phyloP scores from a whole-genome alignment of 1,140 invertebrate species.

The Temnothorax longispinosus region DNA sequence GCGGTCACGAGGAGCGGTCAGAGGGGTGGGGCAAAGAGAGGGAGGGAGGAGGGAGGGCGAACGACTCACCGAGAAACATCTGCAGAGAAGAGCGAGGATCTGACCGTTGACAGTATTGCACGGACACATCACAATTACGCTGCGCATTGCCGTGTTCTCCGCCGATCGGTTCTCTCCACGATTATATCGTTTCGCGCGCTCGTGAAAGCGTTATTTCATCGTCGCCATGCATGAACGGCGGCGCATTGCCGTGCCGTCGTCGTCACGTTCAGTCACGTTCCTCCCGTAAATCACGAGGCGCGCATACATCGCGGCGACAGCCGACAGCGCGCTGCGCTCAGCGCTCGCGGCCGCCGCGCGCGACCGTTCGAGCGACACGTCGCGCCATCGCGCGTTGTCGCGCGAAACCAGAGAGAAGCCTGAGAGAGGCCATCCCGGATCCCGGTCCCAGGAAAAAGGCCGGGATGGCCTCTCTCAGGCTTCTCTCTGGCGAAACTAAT shows the following conservation, averaged over 20 bases:
- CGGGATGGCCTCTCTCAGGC: too few species aligned
- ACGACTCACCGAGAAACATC: slow-evolving; percentile 78
- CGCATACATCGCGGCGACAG: slow-evolving; percentile 50
- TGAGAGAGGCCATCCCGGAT: too few species aligned
- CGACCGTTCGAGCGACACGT: too few species aligned
- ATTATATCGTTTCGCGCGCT: neutral
- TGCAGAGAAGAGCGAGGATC: slow-evolving; percentile 72
- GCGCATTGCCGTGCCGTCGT: neutral
- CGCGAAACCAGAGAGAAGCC: neutral
- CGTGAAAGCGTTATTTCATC: slow-evolving; percentile 9
- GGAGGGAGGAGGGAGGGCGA: neutral
- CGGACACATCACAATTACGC: slow-evolving; percentile 72
- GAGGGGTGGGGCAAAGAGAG: neutral
- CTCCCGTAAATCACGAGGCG: slow-evolving; percentile 60
- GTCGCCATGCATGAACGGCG: neutral
- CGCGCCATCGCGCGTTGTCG: neutral
- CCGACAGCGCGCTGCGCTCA: neutral
- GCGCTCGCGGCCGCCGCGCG: neutral
- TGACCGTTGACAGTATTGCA: slow-evolving; percentile 55
- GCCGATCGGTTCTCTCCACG: neutral
- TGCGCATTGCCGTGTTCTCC: slow-evolving; percentile 53
- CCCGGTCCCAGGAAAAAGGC: too few species aligned
- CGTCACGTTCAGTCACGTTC: slow-evolving; percentile 30
- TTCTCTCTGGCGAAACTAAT: too few species aligned
- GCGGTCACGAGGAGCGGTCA: neutral